Base-by-base conservation (phyloP, 2,888 invertebrate genomes). In the Polia nebulosa region DNA sequence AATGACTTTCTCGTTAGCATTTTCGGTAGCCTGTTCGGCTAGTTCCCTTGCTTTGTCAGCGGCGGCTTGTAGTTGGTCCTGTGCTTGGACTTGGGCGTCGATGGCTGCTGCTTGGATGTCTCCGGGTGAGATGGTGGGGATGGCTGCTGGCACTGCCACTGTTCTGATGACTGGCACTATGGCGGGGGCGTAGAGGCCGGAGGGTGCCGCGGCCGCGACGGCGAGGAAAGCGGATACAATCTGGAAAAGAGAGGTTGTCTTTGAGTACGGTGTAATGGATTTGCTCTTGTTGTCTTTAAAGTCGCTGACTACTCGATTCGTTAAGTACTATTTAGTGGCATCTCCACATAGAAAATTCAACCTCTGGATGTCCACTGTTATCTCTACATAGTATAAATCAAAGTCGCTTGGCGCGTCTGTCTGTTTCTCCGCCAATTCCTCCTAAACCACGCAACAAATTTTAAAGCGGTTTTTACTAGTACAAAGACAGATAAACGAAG, bases 81-180 rank as follows among this genome's bases (percentile, higher is more conserved):
- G 87, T 0, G 85, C 87, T 41, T 87, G 78, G 7, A 82, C 79
- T 47, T 82, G 91, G 6, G 94, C 93, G 61, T 95, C 88, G 29
- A 95, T 95, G 44, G 87, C 90, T 2, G 95, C 95, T 1, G 93
- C 95, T 71, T 95, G 92, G 8, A 94, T 72, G 81, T 95, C 95
- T 7, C 93, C 95, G 3, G 94, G 84, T 0, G 91, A 88, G 25
- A 94, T 82, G 2, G 93, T 89, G 1, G 92, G 91, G 3, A 88
- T 29, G 20, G 84, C 80, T 0, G 86, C 83, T 2, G 90, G 85
- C 34, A 88, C 76, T 25, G 78, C 81, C 9, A 86, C 65, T 15
- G 85, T 71, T 17, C 32, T 66, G 15, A 85, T 61, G 11, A 80
- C 75, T 1, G 85, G 76, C 1, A 84, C 61, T 11, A 85, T 29